Evolutionary conservation across 2,797 vertebrate species (phyloP).

Genomic region (Anguilla pacifica): DNA sequence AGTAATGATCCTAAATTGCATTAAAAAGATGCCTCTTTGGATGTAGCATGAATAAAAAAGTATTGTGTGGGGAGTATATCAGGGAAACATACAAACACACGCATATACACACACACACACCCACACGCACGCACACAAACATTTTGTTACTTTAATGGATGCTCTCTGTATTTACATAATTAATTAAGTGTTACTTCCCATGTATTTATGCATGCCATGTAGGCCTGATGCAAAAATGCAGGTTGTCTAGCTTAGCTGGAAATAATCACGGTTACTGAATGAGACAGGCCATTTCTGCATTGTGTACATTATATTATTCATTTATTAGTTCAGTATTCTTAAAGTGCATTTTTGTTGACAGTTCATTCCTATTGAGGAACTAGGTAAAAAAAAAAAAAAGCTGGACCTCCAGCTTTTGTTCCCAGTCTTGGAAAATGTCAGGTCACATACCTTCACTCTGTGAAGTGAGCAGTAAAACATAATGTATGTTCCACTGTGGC

Average conservation of each 20-base stretch:
- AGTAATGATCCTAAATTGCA: not conserved
- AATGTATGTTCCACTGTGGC: constrained; percentile 7
- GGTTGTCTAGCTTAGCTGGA: not conserved
- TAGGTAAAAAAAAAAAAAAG: not conserved
- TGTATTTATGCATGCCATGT: not conserved
- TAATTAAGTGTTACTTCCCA: not conserved
- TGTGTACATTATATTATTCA: not conserved
- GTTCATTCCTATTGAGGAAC: not conserved
- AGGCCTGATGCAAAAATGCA: not conserved
- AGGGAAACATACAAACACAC: not conserved
- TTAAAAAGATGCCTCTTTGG: not conserved
- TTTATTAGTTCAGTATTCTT: not conserved
- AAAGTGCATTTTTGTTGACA: not conserved
- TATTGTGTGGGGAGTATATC: not conserved
- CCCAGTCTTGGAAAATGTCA: constrained; percentile 11
- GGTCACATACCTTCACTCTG: constrained; percentile 18
- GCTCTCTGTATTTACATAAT: not conserved
- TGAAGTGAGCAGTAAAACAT: constrained; percentile 2
- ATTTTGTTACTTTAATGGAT: not conserved
- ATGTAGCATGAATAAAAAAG: too few relatives aligned
- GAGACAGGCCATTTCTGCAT: not conserved
- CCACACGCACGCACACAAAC: not conserved
- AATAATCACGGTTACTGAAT: not conserved
- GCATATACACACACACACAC: too few relatives aligned
- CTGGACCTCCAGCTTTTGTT: not conserved